A percentile compares a stretch with the other conserved stretches of the same genome.
Conservation (phyloP, 37 sponge, comb jelly and placozoan species). For the Ephydatia muelleri region DNA sequence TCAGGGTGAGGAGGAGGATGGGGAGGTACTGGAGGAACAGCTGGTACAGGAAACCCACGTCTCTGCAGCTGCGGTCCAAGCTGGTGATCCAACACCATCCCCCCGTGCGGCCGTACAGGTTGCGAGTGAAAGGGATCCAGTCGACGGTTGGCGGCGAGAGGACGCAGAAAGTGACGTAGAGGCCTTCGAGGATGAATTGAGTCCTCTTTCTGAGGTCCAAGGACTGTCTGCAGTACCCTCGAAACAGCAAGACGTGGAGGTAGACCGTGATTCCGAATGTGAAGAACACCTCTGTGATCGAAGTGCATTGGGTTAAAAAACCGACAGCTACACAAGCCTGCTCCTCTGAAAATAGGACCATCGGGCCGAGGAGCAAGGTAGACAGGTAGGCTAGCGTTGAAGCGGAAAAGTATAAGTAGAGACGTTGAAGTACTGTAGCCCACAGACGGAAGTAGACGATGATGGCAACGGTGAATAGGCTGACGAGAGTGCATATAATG, state of each 20-base stretch:
- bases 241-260: not conserved
- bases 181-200: not conserved
- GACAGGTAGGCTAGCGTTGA: not conserved
- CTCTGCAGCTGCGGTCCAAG: not conserved
- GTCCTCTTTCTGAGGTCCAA: not conserved
- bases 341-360: not conserved
- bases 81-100: not conserved
- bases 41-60: not conserved
- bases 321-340: not conserved
- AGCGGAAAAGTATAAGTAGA: not conserved
- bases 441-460: not conserved
- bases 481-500: not conserved
- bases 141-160: not conserved
- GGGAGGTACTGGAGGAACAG: not conserved
- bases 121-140: not conserved
- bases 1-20: not conserved
- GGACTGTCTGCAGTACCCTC: not conserved
- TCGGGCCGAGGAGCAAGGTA: not conserved
- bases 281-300: not conserved
- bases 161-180: not conserved
- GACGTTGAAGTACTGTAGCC: not conserved
- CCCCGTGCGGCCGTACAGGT: not conserved
- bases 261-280: not conserved
- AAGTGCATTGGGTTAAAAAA: not conserved
- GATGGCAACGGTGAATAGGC: not conserved